phyloP scores from a whole-genome alignment of 2,113 vertebrate genomes.

The Lycaon pictus region DNA sequence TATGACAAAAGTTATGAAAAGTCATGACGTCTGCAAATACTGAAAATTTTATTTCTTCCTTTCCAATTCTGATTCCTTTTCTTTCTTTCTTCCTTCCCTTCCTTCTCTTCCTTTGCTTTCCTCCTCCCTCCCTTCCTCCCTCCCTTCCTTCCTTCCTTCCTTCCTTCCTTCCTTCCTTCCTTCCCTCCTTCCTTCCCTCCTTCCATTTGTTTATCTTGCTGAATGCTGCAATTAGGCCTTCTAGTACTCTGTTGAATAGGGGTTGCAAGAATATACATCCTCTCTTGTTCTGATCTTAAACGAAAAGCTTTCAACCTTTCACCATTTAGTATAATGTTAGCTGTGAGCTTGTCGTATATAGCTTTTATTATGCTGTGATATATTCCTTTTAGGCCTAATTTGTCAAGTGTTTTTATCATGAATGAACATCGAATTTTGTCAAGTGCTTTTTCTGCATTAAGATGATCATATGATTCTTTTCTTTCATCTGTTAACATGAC shows the following conservation, averaged over 20 bases:
- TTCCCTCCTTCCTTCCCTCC: too few relatives aligned
- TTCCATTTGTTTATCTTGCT: not conserved
- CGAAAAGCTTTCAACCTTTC: not conserved
- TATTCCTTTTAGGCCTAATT: not conserved
- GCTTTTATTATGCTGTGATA: not conserved
- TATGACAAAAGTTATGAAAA: not conserved
- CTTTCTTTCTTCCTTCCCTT: not conserved
- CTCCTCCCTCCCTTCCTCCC: too few relatives aligned
- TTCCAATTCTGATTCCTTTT: not conserved
- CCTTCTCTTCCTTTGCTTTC: too few relatives aligned
- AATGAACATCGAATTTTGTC: not conserved
- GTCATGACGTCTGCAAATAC: not conserved
- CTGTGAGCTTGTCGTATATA: not conserved
- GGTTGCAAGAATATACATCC: not conserved
- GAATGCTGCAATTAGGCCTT: not conserved
- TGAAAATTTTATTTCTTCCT: not conserved
- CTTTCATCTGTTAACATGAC: not conserved
- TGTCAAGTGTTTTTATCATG: not conserved
- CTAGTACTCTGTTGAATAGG: not conserved
- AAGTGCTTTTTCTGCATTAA: not conserved
- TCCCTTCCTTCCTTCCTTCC: too few relatives aligned
- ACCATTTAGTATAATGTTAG: not conserved
- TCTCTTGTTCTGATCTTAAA: not conserved
- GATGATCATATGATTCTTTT: not conserved
- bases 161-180: too few relatives aligned